A percentile compares a stretch with the other conserved stretches of the same genome.
These are phyloP conservation scores for Oryzias javanicus DNA, from an alignment of 2,113 vertebrate genomes.

Conservation along the genomic window DNA sequence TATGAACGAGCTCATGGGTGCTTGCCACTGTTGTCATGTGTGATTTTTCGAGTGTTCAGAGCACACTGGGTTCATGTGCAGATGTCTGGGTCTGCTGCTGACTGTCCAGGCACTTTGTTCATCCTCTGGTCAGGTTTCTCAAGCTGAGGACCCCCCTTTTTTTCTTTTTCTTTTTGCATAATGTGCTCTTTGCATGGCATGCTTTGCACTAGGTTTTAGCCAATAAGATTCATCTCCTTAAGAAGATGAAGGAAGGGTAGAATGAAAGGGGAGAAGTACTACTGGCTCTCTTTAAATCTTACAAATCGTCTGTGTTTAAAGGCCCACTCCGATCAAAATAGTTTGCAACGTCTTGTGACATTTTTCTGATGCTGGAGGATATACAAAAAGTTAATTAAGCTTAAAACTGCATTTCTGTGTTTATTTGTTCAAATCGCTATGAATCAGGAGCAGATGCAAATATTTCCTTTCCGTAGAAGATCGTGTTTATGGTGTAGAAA, in stretches of 20 bases:
- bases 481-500: no score
- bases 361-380: no score
- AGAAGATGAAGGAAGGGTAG: conserved; percentile 71
- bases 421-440: no score
- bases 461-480: no score
- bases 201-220: conserved; percentile 62
- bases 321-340: no score
- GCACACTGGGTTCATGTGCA: conserved; percentile 53
- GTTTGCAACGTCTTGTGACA: no score
- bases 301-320: no score
- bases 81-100: conserved; percentile 40
- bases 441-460: no score
- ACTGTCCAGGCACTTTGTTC: conserved; percentile 37
- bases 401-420: no score
- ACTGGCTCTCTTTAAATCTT: no score
- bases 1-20: conserved; percentile 50
- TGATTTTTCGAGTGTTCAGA: conserved; percentile 50
- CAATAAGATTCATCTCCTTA: conserved; percentile 40
- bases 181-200: conserved; percentile 79
- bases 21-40: conserved; percentile 54
- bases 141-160: conserved; percentile 50
- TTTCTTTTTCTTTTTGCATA: conserved; percentile 1
- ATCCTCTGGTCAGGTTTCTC: conserved; percentile 71
- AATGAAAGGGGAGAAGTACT: conserved; percentile 58
- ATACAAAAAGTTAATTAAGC: no score